Evolutionary conservation across 2,797 vertebrate genomes (phyloP), one percentile per base, ranked within the genome.

Genomic region (Tapirus indicus): DNA sequence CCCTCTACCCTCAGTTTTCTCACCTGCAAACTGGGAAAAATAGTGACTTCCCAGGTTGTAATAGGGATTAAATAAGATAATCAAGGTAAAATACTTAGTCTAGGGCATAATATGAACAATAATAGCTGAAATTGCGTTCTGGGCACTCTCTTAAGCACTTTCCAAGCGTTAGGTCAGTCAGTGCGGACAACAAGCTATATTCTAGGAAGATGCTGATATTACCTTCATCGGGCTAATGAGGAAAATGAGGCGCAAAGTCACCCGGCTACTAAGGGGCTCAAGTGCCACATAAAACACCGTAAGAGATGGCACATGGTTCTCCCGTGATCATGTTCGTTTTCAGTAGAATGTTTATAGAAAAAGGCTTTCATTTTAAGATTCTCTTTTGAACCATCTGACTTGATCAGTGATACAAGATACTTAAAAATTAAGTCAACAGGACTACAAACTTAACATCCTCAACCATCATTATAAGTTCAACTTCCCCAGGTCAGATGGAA

Each of bases 231-330:
- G 74, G 79, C 18, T 56, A 18, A 79, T 4, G 23, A 96, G 69
- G 58, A 47, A 80, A 71, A 41, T 18, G 7, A 78, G 41, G 17
- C 18, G 18, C 29, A n/a, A 41, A 38, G 60, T 69, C 23, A 64
- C 7, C 49, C 5, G 17, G 29, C 29, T 32, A 8, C 27, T 25
- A 35, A 52, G 9, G 21, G 17, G 41, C 62, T 93, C 17, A 13
- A 35, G 7, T 6, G 5, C 0, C 41, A 21, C 44, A 5, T 14
- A 47, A 10, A 1, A 16, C 2, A 7, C 18, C 7, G 0, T 1
- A 23, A 72, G 16, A 79, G 25, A 75, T 29, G 32, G 18, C 13
- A 6, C 6, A 0, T 10, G 47, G 21, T 12, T 18, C 21, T 10
- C 2, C 32, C 64, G 29, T 7, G 14, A 49, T 44, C 56, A 1